Conservation (phyloP, 2,797 vertebrate genomes). For the Philypnodon macrostomus region DNA sequence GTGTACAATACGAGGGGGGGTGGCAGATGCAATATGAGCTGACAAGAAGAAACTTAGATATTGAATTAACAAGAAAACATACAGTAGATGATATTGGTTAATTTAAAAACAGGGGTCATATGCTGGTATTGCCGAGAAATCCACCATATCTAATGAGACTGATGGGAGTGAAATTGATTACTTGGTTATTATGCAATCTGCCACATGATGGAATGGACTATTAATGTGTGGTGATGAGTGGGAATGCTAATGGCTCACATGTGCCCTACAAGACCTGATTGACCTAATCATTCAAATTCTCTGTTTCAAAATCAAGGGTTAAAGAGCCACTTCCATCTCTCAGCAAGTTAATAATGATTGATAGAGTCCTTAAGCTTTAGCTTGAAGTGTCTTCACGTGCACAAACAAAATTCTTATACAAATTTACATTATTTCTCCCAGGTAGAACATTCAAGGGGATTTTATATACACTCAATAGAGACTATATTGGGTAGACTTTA, state of each 20-base stretch:
- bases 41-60: too few species aligned
- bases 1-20: too few species aligned
- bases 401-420: too few species aligned
- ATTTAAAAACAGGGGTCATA: neutral
- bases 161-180: conserved; percentile 4
- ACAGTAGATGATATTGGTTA: neutral
- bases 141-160: neutral
- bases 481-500: too few species aligned
- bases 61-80: too few species aligned
- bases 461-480: too few species aligned
- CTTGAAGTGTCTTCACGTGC: too few species aligned
- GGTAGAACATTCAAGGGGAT: too few species aligned
- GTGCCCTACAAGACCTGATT: neutral
- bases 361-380: too few species aligned
- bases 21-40: too few species aligned
- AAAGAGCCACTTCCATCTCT: neutral
- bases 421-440: too few species aligned
- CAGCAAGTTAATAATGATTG: neutral
- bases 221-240: neutral
- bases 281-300: neutral
- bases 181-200: neutral
- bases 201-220: neutral
- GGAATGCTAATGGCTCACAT: neutral
- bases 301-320: neutral
- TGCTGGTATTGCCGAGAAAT: neutral